Evolutionary conservation across 2,888 invertebrate genomes (phyloP).

Genomic region (Heliconius aoede): DNA sequence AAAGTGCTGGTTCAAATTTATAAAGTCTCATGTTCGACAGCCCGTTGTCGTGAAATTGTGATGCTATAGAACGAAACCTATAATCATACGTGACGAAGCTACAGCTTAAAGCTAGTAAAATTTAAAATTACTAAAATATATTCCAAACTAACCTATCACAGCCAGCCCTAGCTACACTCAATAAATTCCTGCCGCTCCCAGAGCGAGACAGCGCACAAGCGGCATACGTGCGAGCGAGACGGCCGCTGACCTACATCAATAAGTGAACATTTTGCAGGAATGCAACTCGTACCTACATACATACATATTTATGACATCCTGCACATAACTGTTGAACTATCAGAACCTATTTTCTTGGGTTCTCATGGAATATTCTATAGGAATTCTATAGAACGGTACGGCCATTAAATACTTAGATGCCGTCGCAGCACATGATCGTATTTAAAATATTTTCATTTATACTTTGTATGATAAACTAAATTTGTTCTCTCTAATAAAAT

Average conservation of each 20-base stretch:
- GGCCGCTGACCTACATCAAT: slow-evolving; percentile 77
- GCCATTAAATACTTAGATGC: background rate
- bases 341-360: slow-evolving; percentile 19
- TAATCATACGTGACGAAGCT: too few relatives aligned
- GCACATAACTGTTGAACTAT: slow-evolving; percentile 20
- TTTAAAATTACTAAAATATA: background rate
- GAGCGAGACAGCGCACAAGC: slow-evolving; percentile 45
- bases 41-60: too few relatives aligned
- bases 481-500: too few relatives aligned
- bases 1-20: too few relatives aligned
- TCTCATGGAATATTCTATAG: slow-evolving; percentile 12
- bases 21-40: too few relatives aligned
- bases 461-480: background rate
- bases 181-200: slow-evolving; percentile 61
- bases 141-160: background rate
- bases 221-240: slow-evolving; percentile 54
- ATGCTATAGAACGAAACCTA: too few relatives aligned
- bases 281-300: slow-evolving; percentile 53
- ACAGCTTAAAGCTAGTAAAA: too few relatives aligned
- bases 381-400: background rate
- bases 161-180: slow-evolving; percentile 47
- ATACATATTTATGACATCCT: slow-evolving; percentile 36
- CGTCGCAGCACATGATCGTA: background rate
- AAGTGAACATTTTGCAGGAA: slow-evolving; percentile 71
- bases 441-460: background rate